Base-by-base conservation (phyloP, 2,888 invertebrate species). In the Megalurothrips usitatus region DNA sequence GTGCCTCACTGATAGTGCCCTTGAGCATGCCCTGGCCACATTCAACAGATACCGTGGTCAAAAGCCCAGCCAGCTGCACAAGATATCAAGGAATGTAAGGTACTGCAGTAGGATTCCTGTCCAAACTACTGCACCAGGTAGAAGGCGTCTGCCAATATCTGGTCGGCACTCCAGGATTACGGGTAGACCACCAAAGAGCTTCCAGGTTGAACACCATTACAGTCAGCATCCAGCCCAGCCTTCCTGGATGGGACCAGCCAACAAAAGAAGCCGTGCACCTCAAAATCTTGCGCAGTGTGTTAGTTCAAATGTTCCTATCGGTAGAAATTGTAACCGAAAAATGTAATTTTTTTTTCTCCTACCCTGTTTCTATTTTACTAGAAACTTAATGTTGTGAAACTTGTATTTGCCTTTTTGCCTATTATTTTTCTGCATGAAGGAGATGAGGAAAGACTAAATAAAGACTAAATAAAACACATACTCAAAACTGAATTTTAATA, bases 101-200 rank as follows among this genome's bases (percentile, higher is more conserved):
- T 17, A 63, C 19, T 11, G 14, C 19, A 19, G 63, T 17, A 78
- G 48, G 8, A 80, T 80, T 28, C 78, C 80, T 43, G 80, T 80
- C 3, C 78, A 78, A 49, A 48, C 78, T 34, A 80, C 80, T 49
- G 80, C 80, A 26, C 68, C 78, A 34, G 19, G 47, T 6, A 78
- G 80, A 47, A 63, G 63, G 19, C 6, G 11, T 6, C 11, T 63
- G 63, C 63, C 19, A 63, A 63, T 63, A 63, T 17, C 63, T 63
- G 63, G 63, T 63, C 63, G 63, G 14, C 63, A 63, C 19, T 63
- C 63, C 11, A 63, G 63, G 19, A 63, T 63, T 63, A 63, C 63
- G 6, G 63, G 63, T 6, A 63, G 63, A 63, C 63, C 63, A 11
- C 63, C 63, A 11, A 63, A 63, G 19, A 19, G 19, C 63, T 63